Percentiles rank a stretch among this genome's conserved stretches.
phyloP scores from a whole-genome alignment of 1,140 invertebrate species.

The Potamilus streckersoni region DNA sequence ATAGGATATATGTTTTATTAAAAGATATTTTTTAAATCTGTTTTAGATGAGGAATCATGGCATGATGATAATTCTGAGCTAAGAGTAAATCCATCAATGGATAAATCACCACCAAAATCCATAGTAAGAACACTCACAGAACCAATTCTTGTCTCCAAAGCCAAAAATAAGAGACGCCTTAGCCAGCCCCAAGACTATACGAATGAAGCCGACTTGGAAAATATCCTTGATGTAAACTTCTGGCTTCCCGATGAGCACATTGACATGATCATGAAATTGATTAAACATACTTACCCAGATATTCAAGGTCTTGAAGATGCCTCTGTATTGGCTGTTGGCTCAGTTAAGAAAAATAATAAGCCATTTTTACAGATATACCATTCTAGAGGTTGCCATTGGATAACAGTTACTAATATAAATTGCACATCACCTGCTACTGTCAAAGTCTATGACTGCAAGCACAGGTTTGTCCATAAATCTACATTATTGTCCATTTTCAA shows the following conservation, averaged over 20 bases:
- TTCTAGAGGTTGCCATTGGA: slow-evolving; percentile 21
- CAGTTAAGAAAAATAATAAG: not conserved
- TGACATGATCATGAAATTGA: not conserved
- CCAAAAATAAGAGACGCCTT: no score
- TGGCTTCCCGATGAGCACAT: slow-evolving; percentile 1
- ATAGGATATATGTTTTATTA: no score
- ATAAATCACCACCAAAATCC: no score
- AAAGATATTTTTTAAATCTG: no score
- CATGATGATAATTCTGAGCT: no score
- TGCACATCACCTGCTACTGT: not conserved
- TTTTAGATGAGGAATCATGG: no score
- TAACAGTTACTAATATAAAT: slow-evolving; percentile 6
- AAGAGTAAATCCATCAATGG: no score
- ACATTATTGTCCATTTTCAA: not conserved
- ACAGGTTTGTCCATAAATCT: not conserved
- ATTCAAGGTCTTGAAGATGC: slow-evolving; percentile 22
- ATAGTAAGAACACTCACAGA: no score
- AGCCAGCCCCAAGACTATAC: no score
- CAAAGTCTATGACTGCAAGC: slow-evolving; percentile 21
- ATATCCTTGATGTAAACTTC: no score
- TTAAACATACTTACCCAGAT: not conserved
- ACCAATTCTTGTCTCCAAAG: no score
- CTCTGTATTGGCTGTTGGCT: slow-evolving; percentile 7
- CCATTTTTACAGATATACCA: slow-evolving; percentile 20
- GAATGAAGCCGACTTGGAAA: no score